Base-by-base conservation (phyloP, 2,113 vertebrate species). In the Lagopus muta region DNA sequence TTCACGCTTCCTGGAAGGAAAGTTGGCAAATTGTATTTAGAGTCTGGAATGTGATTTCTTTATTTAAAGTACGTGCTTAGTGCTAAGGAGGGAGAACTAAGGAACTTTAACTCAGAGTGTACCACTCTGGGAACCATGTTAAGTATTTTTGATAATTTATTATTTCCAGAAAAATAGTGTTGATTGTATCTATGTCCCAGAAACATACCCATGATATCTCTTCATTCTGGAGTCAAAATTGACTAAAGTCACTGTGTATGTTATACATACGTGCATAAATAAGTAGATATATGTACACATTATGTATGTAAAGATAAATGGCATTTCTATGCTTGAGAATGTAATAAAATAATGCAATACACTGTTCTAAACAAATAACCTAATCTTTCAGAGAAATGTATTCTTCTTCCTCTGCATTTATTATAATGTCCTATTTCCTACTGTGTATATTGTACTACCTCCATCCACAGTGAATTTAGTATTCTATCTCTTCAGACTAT, bases 1-100 rank as follows among this genome's bases (percentile, higher is more conserved):
- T 96, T 95, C 92, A 95, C 90, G 82, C 92, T 95, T 95, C 90
- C 94, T 88, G 91, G 92, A 81, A 93, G 84, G 60, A 89, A 93
- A 95, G 74, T 67, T 96, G 84, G 78, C 89, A 96, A 95, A 95
- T 80, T 94, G 78, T 80, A 80, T 94, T 95, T 86, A 84, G 72
- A 95, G 34, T 54, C 45, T 93, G 67, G 89, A 91, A 96, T 89
- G 82, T 93, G 86, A 93, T 95, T 93, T 96, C 91, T 95, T 93
- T 94, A 91, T 96, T 94, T 95, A 96, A 94, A 91, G 54, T 92
- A 89, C 81, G 89, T 79, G 34, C 42, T 92, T 94, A 91, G 45
- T 78, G 50, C 84, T 94, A 91, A 92, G 87, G 89, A 90, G 84
- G 89, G 89, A 93, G 75, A 60, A 86, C 62, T 94, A 64, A 74